Base-by-base conservation (phyloP, 2,113 vertebrate species). In the Urocolius indicus region DNA sequence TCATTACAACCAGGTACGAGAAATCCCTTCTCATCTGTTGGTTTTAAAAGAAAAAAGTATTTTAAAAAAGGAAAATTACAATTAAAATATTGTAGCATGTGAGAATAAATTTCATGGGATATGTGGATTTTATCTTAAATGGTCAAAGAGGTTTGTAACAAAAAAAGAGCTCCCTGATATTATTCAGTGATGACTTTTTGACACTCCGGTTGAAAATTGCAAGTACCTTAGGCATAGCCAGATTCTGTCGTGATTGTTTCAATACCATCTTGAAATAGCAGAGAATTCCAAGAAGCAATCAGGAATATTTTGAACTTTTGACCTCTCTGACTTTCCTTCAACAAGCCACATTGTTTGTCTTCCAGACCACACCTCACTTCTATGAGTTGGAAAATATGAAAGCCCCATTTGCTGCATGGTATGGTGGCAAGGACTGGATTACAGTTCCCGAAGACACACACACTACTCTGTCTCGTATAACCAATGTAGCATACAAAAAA, bases 1-100 rank as follows among this genome's bases (percentile, higher is more conserved):
- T 29, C 99, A 98, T 87, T 99, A 99, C 95, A 99, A 99, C 94
- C 98, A 99, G 99, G 99, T 99, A 97, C 97, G 92, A 90, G 32
- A 73, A 76, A 72, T 21, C 7, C 41, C 3, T 12, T 41, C 45
- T 76, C 49, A 32, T 38, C 38, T 65, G 17, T 51, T 23, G 16
- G 20, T 68, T 92, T 67, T 52, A 48, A 87, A 69, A 88, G 17
- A 11, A 4, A 23, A 36, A 58, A 41, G 30, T 46, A 34, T 41
- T 41, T 41, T 41, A 13, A 58, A 30, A 54, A 62, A n/a, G 43
- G 16, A 16, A 54, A 23, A 67, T 6, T 1, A 17, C 13, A 80
- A 3, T 27, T 7, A n/a, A 74, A 84, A 63, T 36, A 43, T 10
- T 51, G 55, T 66, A 32, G 21, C 45, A 10, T 4, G 5, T 36